Evolutionary conservation across 2,888 invertebrate species (phyloP), one percentile per base, ranked within the genome.

Genomic region (Yponomeuta plumbellus): DNA sequence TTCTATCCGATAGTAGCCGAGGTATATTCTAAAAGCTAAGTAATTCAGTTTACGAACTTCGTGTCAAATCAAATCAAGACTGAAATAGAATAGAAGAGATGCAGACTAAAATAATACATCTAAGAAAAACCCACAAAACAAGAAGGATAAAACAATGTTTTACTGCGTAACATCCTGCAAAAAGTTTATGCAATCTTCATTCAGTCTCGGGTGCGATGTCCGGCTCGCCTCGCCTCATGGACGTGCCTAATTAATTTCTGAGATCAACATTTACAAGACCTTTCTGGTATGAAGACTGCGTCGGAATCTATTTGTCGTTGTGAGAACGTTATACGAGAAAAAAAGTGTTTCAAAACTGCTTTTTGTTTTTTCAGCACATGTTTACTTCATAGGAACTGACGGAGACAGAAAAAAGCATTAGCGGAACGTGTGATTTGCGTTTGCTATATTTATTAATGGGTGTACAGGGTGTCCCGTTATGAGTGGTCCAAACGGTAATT

Each of bases 201-300:
- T 75, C 71, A 69, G 71, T 75, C 71, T 73, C 61, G 77, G 75
- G 86, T 84, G 85, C 86, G 79, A 78, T 71, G 85, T 26, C 84
- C 86, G 79, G 75, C 66, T 74, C 78, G 79, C 75, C 44, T 52
- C 44, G 17, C 17, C 44, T 13, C 44, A 77, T 76, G 75, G 76
- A 76, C 80, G 78, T 71, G 74, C 72, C 81, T 80, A 86, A 87
- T 87, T 86, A 81, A 85, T 87, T 83, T 75, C 69, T 68, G 71
- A 75, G 77, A 80, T 77, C 73, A 76, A 80, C 77, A 78, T 78
- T 71, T 52, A 17, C 17, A 17, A 17, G 17, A 52, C 44, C 17
- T 52, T 52, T 52, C 44, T 52, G 44, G 13, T 17, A 17, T 5
- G 44, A 13, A 52, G 44, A 17, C 44, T 52, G 17, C 17, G 17